Conservation (phyloP, 2,113 vertebrate genomes). For the Crotalus horridus region DNA sequence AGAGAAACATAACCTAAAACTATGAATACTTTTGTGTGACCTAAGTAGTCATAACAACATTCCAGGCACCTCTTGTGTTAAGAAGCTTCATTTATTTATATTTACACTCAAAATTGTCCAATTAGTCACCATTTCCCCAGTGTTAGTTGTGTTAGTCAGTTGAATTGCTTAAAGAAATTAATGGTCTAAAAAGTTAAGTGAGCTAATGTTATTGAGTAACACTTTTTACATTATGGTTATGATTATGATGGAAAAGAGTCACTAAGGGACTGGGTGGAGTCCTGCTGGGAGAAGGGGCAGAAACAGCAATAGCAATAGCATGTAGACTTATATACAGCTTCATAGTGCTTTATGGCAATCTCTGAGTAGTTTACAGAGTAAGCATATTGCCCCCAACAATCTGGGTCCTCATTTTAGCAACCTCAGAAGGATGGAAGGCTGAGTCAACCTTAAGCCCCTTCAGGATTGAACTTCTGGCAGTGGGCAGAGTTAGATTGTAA, state of each 20-base stretch:
- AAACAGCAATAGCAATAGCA: background rate
- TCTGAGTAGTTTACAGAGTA: no score
- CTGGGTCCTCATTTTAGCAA: no score
- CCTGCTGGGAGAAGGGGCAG: background rate
- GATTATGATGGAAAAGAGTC: background rate
- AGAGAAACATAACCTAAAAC: background rate
- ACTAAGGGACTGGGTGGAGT: background rate
- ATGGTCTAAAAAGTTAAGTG: background rate
- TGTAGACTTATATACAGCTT: no score
- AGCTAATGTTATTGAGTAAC: background rate
- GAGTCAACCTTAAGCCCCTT: no score
- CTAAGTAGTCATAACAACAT: constrained; percentile 9
- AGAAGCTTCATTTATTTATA: background rate
- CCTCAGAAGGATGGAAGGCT: no score
- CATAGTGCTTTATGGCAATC: no score
- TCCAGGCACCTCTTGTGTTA: background rate
- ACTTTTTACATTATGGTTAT: background rate
- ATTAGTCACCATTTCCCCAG: background rate
- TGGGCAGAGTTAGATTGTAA: no score
- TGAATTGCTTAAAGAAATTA: background rate
- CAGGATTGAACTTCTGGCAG: no score
- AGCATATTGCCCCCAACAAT: no score
- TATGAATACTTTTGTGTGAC: constrained; percentile 15
- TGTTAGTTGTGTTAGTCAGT: background rate
- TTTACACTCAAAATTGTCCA: background rate